Conservation (phyloP, 2,113 vertebrate genomes). For the Tichodroma muraria region DNA sequence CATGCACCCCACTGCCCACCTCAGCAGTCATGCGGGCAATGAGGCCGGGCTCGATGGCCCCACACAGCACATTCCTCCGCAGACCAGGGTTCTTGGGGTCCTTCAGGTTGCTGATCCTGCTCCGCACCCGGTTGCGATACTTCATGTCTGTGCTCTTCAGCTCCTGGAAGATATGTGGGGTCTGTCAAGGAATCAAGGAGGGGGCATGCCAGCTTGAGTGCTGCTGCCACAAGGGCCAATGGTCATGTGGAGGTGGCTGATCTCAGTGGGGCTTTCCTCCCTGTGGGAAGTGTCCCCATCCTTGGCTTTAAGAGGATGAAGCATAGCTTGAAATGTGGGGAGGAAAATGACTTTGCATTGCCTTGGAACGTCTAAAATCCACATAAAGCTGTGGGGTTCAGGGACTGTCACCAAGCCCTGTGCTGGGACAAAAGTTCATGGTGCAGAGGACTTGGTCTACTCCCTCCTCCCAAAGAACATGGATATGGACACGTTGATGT, state of each 20-base stretch:
- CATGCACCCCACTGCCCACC: slow-evolving; percentile 46
- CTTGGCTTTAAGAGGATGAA: neutral
- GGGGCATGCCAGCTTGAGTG: neutral
- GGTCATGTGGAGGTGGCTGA: rapidly evolving
- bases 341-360: neutral
- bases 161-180: slow-evolving; percentile 93
- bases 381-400: neutral
- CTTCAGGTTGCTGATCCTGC: slow-evolving; percentile 97
- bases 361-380: neutral
- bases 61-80: slow-evolving; percentile 84
- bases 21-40: slow-evolving; percentile 92
- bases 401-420: neutral
- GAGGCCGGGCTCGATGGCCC: slow-evolving; percentile 77
- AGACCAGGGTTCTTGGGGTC: slow-evolving; percentile 93
- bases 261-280: neutral
- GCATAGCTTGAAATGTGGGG: neutral
- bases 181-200: slow-evolving; percentile 47
- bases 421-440: neutral
- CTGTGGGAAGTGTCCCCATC: neutral
- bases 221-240: neutral
- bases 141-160: slow-evolving; percentile 92
- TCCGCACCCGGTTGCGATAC: slow-evolving; percentile 94
- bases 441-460: neutral
- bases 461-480: neutral
- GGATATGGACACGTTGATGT: neutral